These are phyloP conservation scores for Dione vanillae DNA, from an alignment of 2,888 invertebrate species.

Conservation along the genomic window DNA sequence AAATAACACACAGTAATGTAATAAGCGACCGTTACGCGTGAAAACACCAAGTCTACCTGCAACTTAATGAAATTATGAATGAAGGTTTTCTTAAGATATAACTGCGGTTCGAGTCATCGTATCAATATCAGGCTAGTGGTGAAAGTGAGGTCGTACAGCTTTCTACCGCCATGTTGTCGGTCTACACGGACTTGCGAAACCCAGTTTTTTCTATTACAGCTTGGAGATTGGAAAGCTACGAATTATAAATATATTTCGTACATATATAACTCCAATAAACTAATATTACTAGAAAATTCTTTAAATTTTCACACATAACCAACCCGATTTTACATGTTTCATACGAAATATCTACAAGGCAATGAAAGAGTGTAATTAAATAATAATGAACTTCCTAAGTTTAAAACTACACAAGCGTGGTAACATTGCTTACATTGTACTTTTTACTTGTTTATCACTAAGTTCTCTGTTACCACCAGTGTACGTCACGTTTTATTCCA, in stretches of 20 bases:
- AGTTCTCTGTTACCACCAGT: constrained; percentile 63
- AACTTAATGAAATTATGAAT: constrained; percentile 33
- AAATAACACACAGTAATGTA: not conserved
- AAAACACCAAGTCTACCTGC: constrained; percentile 1
- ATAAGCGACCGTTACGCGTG: not conserved
- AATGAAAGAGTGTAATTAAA: not conserved
- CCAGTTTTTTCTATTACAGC: constrained; percentile 48
- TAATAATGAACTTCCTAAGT: constrained; percentile 42
- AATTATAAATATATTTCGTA: not conserved
- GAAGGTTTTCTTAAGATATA: constrained; percentile 21
- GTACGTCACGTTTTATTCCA: constrained; percentile 62
- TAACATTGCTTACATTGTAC: constrained; percentile 52
- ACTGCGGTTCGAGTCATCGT: constrained; percentile 36
- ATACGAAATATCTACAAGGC: constrained; percentile 26
- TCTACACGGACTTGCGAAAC: constrained; percentile 70
- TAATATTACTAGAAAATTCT: not conserved
- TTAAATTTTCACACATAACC: not conserved
- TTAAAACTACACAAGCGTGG: constrained; percentile 44
- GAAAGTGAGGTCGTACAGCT: constrained; percentile 82
- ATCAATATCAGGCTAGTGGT: constrained; percentile 57
- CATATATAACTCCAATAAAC: no score
- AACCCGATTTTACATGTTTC: not conserved
- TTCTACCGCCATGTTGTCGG: constrained; percentile 67
- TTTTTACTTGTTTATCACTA: constrained; percentile 60
- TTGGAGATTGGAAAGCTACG: constrained; percentile 45